Conservation (phyloP, 2,113 vertebrate genomes). For the Otus sunia region DNA sequence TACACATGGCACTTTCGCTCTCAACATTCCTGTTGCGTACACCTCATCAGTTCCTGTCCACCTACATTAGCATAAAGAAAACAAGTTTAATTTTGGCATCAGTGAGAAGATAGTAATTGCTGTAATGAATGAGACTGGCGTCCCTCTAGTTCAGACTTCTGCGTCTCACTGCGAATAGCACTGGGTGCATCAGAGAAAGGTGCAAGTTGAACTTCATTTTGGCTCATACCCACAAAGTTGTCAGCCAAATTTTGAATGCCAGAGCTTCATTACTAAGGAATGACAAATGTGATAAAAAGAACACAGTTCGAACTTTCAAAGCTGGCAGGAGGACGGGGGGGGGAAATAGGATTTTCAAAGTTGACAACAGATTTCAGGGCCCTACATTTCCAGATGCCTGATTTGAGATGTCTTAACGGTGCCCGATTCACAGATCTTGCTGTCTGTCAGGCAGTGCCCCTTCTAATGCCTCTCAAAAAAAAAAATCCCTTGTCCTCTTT, state of each 20-base stretch:
- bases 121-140: neutral
- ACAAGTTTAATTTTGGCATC: neutral
- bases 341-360: neutral
- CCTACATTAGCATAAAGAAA: neutral
- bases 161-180: neutral
- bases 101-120: neutral
- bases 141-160: neutral
- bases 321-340: neutral
- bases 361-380: constrained; percentile 41
- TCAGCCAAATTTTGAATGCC: constrained; percentile 42
- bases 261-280: constrained; percentile 32
- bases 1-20: neutral
- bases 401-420: neutral
- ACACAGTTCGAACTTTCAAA: constrained; percentile 12
- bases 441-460: neutral
- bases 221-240: constrained; percentile 38
- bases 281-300: constrained; percentile 62
- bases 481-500: neutral
- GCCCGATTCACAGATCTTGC: neutral
- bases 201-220: constrained; percentile 32
- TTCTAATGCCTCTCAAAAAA: neutral
- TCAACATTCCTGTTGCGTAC: neutral
- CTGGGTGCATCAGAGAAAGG: constrained; percentile 13
- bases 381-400: constrained; percentile 42
- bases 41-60: neutral